Percentiles rank a stretch among this genome's conserved stretches.
phyloP scores from a whole-genome alignment of 2,113 vertebrate genomes.

The Equus przewalskii region DNA sequence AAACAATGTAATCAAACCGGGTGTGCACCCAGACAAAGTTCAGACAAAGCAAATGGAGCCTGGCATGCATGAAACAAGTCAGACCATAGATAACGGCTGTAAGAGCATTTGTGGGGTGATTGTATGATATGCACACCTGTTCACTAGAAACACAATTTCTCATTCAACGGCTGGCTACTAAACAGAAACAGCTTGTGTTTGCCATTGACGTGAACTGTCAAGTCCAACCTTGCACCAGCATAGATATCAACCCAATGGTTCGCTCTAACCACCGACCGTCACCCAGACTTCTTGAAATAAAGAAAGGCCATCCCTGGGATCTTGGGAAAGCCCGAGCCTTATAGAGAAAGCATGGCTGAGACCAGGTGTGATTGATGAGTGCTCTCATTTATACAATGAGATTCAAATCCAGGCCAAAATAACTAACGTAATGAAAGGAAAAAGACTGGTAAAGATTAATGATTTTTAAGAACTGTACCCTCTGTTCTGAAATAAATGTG shows the following conservation, averaged over 20 bases:
- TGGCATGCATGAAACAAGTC: conserved; percentile 31
- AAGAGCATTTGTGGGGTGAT: neutral
- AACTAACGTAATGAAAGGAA: conserved; percentile 63
- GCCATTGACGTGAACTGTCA: neutral
- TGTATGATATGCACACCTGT: conserved; percentile 55
- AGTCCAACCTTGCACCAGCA: neutral
- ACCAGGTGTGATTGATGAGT: conserved; percentile 71
- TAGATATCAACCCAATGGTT: neutral
- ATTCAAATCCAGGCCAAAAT: conserved; percentile 71
- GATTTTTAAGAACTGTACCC: conserved; percentile 42
- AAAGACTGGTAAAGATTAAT: conserved; percentile 64
- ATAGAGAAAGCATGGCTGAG: conserved; percentile 24
- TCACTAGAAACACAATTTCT: conserved; percentile 12
- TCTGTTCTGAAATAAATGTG: conserved; percentile 65
- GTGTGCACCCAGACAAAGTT: conserved; percentile 15
- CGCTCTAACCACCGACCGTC: neutral
- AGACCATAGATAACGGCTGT: conserved; percentile 24
- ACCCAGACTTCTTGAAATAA: neutral
- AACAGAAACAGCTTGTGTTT: conserved; percentile 49
- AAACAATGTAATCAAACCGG: neutral
- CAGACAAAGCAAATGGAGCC: conserved; percentile 53
- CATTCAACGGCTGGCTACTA: neutral
- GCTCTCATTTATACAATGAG: conserved; percentile 61
- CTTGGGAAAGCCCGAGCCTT: neutral
- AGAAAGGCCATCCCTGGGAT: neutral